Conservation (phyloP, 2,888 invertebrate species). For the Branchipolynoe longqiensis region DNA sequence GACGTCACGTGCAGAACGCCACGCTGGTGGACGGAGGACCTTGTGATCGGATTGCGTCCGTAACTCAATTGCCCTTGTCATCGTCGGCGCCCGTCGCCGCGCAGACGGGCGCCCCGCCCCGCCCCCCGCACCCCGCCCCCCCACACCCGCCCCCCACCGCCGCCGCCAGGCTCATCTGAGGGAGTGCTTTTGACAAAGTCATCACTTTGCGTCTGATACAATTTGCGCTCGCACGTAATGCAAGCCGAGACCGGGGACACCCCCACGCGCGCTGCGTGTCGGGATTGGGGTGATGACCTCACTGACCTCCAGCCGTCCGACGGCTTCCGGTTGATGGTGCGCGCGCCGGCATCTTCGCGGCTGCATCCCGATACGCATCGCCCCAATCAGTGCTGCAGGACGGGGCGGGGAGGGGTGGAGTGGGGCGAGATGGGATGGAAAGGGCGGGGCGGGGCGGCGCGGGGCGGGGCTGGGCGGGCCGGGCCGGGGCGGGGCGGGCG, state of each 20-base stretch:
- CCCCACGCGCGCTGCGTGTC: constrained; percentile 6
- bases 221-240: constrained; percentile 13
- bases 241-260: not conserved
- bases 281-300: constrained; percentile 52
- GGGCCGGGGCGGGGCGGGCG: not conserved
- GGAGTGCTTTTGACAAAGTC: constrained; percentile 54
- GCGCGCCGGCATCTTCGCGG: constrained; percentile 8
- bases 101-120: not conserved
- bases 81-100: not conserved
- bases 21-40: not conserved
- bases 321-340: constrained; percentile 17
- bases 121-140: not conserved
- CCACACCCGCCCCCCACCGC: not conserved
- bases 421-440: not conserved
- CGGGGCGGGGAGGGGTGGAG: not conserved
- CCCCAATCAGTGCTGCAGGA: not conserved
- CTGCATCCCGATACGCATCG: not conserved
- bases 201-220: constrained; percentile 50
- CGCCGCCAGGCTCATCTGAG: constrained; percentile 17
- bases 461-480: not conserved
- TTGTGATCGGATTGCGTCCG: not conserved
- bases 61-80: constrained; percentile 10
- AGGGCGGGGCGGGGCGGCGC: not conserved
- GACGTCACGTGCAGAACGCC: not conserved
- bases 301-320: constrained; percentile 21